phyloP scores from a whole-genome alignment of 2,888 invertebrate species.

The Pogonocherus hispidulus region DNA sequence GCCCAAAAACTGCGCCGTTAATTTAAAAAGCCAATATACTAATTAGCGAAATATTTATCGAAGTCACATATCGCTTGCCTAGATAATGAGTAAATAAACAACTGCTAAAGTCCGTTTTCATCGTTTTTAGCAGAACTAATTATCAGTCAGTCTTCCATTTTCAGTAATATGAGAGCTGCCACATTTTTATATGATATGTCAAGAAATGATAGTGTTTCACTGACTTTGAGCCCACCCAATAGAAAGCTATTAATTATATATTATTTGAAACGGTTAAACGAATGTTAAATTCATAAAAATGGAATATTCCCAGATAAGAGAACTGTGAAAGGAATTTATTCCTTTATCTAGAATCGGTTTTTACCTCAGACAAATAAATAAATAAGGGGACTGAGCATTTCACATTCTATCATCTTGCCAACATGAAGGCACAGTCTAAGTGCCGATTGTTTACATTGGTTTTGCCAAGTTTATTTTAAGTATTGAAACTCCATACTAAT shows the following conservation, averaged over 20 bases:
- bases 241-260: not conserved
- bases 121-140: not conserved
- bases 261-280: not conserved
- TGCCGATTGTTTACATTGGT: too few relatives aligned
- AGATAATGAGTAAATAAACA: conserved; percentile 4
- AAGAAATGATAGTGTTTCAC: too few relatives aligned
- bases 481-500: too few relatives aligned
- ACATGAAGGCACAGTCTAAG: too few relatives aligned
- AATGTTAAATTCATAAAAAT: not conserved
- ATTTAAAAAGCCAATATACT: not conserved
- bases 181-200: too few relatives aligned
- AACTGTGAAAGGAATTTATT: too few relatives aligned
- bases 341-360: too few relatives aligned
- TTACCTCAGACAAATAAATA: too few relatives aligned
- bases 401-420: too few relatives aligned
- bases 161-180: not conserved
- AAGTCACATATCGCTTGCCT: not conserved
- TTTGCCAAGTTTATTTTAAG: too few relatives aligned
- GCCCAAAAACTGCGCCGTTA: not conserved
- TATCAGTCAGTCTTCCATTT: not conserved
- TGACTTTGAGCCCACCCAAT: not conserved
- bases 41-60: conserved; percentile 1
- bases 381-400: too few relatives aligned
- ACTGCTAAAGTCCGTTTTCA: not conserved
- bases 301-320: not conserved